Evolutionary conservation across 2,888 invertebrate genomes (phyloP).

Genomic region (Machimus atricapillus): DNA sequence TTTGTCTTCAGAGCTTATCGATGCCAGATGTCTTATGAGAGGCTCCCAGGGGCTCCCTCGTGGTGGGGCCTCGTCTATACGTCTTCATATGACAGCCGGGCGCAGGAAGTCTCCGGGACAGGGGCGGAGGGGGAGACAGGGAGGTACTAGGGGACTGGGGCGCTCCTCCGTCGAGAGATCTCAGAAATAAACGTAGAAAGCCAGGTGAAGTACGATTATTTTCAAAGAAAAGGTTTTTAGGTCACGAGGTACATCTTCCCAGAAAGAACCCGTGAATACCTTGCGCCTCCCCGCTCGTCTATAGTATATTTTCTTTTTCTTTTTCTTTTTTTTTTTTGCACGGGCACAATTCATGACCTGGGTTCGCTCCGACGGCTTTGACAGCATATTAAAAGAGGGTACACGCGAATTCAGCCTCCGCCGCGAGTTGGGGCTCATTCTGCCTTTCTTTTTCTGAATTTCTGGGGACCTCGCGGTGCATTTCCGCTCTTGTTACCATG

Average conservation of each 20-base stretch:
- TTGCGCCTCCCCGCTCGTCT: background rate
- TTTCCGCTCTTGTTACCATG: background rate
- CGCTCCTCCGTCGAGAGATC: background rate
- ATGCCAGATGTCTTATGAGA: slow-evolving; percentile 39
- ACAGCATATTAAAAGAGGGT: background rate
- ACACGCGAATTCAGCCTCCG: background rate
- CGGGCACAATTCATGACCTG: slow-evolving; percentile 5
- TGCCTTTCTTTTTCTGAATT: background rate
- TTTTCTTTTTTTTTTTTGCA: background rate
- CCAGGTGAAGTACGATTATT: slow-evolving; percentile 38
- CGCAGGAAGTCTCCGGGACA: background rate
- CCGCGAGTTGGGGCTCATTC: background rate
- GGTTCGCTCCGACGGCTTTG: background rate
- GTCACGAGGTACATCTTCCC: slow-evolving; percentile 26
- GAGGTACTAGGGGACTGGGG: background rate
- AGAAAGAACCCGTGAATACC: background rate
- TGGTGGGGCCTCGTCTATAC: slow-evolving; percentile 25
- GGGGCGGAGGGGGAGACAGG: background rate
- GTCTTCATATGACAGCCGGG: slow-evolving; percentile 26
- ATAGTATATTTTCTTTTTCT: background rate
- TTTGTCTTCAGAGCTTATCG: slow-evolving; percentile 40
- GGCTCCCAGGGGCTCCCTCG: background rate
- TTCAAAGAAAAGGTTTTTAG: slow-evolving; percentile 38
- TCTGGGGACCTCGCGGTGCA: background rate
- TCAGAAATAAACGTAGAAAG: slow-evolving; percentile 17